Percentiles rank a stretch among this genome's conserved stretches.
Conservation (phyloP, 2,797 vertebrate species). For the Kryptopterus vitreolus region DNA sequence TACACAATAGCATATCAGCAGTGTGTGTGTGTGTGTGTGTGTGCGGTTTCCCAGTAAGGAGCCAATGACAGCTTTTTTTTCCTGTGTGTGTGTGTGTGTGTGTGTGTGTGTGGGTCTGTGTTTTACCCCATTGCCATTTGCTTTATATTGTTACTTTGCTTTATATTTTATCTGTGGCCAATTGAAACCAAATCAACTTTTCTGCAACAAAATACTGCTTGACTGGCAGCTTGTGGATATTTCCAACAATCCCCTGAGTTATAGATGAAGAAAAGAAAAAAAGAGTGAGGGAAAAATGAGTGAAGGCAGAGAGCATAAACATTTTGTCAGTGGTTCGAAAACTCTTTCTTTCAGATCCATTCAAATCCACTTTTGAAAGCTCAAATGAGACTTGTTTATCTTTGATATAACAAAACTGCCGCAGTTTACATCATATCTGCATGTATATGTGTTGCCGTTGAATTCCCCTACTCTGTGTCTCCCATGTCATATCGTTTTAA, state of each 20-base stretch:
- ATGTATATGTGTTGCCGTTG: not conserved
- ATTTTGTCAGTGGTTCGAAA: conserved; percentile 28
- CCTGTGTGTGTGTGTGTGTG: not conserved
- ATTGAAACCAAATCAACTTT: not conserved
- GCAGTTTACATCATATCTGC: not conserved
- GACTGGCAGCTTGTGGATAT: conserved; percentile 14
- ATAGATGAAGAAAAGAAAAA: conserved; percentile 16
- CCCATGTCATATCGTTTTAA: not conserved
- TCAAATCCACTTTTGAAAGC: not conserved
- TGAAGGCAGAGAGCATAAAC: not conserved
- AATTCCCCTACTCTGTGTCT: not conserved
- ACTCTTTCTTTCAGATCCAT: conserved; percentile 14
- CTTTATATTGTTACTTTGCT: not conserved
- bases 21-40: no score
- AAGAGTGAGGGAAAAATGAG: conserved; percentile 4
- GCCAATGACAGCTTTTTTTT: conserved; percentile 17
- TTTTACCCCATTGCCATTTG: not conserved
- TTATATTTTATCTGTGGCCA: conserved; percentile 13
- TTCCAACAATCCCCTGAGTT: not conserved
- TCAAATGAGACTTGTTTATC: conserved; percentile 18
- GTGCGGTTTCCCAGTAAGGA: not conserved
- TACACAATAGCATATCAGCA: not conserved
- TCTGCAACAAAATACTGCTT: not conserved
- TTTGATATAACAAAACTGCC: not conserved
- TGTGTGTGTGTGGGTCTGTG: not conserved